phyloP scores from a whole-genome alignment of 2,113 vertebrate species.

The Rhineura floridana region DNA sequence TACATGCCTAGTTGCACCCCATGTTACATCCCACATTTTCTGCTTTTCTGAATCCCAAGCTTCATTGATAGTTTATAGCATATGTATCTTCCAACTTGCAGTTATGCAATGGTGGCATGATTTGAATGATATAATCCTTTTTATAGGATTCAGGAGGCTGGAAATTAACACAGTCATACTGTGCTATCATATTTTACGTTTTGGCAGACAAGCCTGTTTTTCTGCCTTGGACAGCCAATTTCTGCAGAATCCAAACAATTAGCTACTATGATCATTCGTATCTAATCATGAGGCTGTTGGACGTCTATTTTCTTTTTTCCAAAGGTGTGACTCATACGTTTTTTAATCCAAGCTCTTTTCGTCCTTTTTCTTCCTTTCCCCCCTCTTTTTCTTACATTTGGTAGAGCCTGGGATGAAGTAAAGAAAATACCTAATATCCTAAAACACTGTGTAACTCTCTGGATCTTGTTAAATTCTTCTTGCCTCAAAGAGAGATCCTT shows the following conservation, averaged over 20 bases:
- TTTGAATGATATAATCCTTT: slow-evolving; percentile 18
- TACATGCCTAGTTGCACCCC: neutral
- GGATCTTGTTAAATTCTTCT: neutral
- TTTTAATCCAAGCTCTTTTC: neutral
- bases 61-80: slow-evolving; percentile 2
- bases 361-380: neutral
- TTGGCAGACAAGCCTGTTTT: neutral
- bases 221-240: slow-evolving; percentile 25
- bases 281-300: slow-evolving; percentile 1
- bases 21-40: rapidly evolving
- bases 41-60: slow-evolving; percentile 3
- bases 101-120: slow-evolving; percentile 12
- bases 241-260: slow-evolving; percentile 17
- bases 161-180: slow-evolving; percentile 34
- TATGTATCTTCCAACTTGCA: neutral
- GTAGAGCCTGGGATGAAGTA: neutral
- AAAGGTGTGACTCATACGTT: slow-evolving; percentile 10
- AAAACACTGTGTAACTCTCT: neutral
- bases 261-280: slow-evolving; percentile 18
- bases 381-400: neutral
- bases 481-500: neutral
- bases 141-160: slow-evolving; percentile 25
- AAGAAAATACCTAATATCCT: slow-evolving; percentile 10
- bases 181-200: slow-evolving; percentile 24
- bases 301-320: neutral